phyloP scores from a whole-genome alignment of 2,888 invertebrate species.

The Diogma glabrata region DNA sequence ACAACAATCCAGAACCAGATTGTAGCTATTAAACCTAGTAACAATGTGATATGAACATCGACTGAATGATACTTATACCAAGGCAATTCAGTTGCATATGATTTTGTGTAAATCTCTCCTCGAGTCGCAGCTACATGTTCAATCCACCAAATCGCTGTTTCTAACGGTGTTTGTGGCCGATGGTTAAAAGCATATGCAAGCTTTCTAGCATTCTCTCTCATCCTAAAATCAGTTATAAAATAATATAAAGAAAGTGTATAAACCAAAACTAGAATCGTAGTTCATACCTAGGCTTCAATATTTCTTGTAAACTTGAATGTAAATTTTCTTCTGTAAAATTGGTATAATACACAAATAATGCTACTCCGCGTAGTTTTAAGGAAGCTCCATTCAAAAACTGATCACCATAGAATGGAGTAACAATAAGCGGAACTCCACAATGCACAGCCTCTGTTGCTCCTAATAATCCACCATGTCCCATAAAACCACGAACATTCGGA shows the following conservation, averaged over 20 bases:
- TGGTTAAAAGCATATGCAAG: constrained; percentile 39
- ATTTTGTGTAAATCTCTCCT: constrained; percentile 40
- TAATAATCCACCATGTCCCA: constrained; percentile 60
- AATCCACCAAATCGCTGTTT: constrained; percentile 49
- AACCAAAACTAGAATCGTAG: too few relatives aligned
- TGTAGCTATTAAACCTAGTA: too few relatives aligned
- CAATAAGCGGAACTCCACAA: constrained; percentile 49
- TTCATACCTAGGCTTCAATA: constrained; percentile 37
- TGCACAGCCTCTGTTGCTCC: constrained; percentile 51
- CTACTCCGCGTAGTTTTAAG: constrained; percentile 40
- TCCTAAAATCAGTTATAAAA: constrained; percentile 27
- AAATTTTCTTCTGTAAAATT: constrained; percentile 39
- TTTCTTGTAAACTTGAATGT: constrained; percentile 37
- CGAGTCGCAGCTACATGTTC: constrained; percentile 46
- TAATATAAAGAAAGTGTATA: constrained; percentile 34
- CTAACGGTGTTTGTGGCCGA: constrained; percentile 42
- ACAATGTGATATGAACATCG: constrained; percentile 33
- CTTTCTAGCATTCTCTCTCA: constrained; percentile 29
- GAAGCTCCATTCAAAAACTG: constrained; percentile 45
- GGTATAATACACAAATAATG: constrained; percentile 37
- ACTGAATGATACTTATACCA: constrained; percentile 37
- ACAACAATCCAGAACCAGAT: too few relatives aligned
- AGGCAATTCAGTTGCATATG: constrained; percentile 37
- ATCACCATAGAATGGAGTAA: constrained; percentile 55
- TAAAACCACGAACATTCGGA: constrained; percentile 50